Evolutionary conservation across 2,113 vertebrate species (phyloP).

Genomic region (Crotophaga sulcirostris): DNA sequence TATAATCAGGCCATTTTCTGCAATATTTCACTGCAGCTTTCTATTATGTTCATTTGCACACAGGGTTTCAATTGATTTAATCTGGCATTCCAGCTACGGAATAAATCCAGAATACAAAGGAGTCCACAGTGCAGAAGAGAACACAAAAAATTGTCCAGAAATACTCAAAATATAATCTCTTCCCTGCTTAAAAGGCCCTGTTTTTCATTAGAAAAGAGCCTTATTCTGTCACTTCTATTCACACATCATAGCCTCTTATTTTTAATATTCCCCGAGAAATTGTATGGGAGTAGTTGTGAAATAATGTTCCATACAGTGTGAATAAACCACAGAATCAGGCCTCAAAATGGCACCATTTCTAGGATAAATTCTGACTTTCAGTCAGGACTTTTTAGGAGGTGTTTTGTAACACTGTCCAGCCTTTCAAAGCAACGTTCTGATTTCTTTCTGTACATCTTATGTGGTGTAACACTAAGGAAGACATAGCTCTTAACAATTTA

Average conservation of each 20-base stretch:
- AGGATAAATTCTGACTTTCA: not conserved
- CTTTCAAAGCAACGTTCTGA: not conserved
- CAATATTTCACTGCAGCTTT: not conserved
- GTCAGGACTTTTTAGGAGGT: not conserved
- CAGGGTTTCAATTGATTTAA: not conserved
- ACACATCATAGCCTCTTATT: not conserved
- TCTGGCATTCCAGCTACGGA: not conserved
- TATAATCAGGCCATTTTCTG: constrained; percentile 28
- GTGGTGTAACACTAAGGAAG: not conserved
- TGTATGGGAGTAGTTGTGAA: not conserved
- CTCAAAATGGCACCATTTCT: not conserved
- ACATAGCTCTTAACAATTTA: not conserved
- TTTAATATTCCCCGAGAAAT: not conserved
- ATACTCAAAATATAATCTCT: not conserved
- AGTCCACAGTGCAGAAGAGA: not conserved
- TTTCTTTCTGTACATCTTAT: not conserved
- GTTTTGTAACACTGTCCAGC: not conserved
- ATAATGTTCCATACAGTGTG: not conserved
- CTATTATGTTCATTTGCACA: not conserved
- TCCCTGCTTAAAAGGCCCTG: not conserved
- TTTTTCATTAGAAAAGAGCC: not conserved
- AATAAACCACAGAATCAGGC: not conserved
- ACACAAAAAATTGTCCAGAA: not conserved
- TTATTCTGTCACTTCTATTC: not conserved
- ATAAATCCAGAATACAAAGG: not conserved